Evolutionary conservation across 1,140 invertebrate genomes (phyloP), one percentile per base, ranked within the genome.

Genomic region (Agrypnia vestita): DNA sequence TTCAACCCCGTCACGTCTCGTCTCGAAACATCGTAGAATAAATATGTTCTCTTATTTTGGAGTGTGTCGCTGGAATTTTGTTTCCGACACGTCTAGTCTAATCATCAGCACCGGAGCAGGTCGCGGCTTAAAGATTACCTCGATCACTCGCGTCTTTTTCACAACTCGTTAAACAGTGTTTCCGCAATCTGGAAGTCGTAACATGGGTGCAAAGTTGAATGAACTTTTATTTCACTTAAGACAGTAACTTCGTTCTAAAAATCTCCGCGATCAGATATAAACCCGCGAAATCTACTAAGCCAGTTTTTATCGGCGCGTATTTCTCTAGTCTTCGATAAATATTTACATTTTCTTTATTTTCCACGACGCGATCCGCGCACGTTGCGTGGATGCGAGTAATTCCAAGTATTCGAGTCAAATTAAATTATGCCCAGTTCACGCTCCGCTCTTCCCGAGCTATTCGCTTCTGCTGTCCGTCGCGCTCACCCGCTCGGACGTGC

Each of bases 351-450:
- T 71, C 46, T 71, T 71, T 35, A 71, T 49, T 71, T 71, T 47
- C 47, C 46, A 46, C 67, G 67, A 21, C 46, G 9, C 17, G 61
- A 25, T 71, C 67, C 21, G 67, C 9, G 47, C 19, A n/a, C 46
- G 13, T 25, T 12, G 6, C 10, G 11, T 17, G 9, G 67, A n/a
- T 25, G 67, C 15, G 67, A 49, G 67, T 25, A 56, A 56, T 74
- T 74, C 71, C 53, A 43, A 74, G 71, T 74, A 74, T 74, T 77
- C 35, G 80, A 82, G 59, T 75, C 71, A 79, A 78, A 82, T 82
- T 69, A 64, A 56, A 82, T 82, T 79, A 82, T 76, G 53, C 64
- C 64, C 77, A 72, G 62, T 82, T 82, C 74, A 82, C 81, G 81
- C 77, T 79, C 78, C 76, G 78, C 61, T 79, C 61, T 82, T 43